A percentile compares a stretch with the other conserved stretches of the same genome.
These are phyloP conservation scores for Cephalotes varians DNA, from an alignment of 2,888 invertebrate genomes.

Conservation along the genomic window DNA sequence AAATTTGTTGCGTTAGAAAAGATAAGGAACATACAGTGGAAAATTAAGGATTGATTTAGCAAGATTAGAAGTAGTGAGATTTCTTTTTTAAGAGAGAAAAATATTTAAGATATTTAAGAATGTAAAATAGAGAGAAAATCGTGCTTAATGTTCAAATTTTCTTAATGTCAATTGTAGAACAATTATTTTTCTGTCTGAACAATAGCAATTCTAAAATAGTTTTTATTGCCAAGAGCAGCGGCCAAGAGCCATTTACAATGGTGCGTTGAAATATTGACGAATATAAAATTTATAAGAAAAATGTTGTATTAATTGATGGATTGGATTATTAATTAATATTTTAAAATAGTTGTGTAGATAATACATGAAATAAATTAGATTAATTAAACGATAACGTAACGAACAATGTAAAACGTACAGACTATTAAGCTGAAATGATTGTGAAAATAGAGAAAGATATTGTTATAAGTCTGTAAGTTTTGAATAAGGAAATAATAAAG, in stretches of 20 bases:
- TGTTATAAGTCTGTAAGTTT: not conserved
- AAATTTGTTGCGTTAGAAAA: not conserved
- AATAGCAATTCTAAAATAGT: not conserved
- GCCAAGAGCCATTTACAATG: no score
- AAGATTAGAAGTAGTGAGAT: not conserved
- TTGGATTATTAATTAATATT: not conserved
- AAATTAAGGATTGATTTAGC: not conserved
- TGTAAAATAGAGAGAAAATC: not conserved
- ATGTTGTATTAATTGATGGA: not conserved
- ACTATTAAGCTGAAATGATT: not conserved
- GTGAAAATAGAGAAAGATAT: slow-evolving; percentile 1
- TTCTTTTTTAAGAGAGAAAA: not conserved
- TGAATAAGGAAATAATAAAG: slow-evolving; percentile 4
- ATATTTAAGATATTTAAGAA: no score
- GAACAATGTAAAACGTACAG: not conserved
- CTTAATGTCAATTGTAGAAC: not conserved
- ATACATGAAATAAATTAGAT: slow-evolving; percentile 2
- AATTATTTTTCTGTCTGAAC: not conserved
- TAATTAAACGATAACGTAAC: not conserved
- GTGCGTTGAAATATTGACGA: not conserved
- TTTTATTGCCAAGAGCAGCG: slow-evolving; percentile 2
- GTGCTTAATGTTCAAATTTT: not conserved
- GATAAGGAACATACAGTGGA: not conserved
- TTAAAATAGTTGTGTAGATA: not conserved
- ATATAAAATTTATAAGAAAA: not conserved